phyloP scores from a whole-genome alignment of 2,797 vertebrate species.

The Danio tinwini region DNA sequence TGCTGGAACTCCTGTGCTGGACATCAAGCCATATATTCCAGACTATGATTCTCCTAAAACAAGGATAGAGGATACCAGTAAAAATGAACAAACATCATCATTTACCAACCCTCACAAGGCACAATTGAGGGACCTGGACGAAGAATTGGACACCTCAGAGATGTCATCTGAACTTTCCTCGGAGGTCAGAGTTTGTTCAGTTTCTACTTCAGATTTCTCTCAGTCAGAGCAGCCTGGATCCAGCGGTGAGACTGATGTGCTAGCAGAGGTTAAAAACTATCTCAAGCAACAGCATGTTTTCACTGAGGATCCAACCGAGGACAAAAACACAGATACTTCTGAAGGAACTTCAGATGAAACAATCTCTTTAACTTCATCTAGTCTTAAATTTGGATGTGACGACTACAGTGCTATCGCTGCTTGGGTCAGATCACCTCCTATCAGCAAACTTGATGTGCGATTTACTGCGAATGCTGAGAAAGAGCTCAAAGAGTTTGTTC shows the following conservation, averaged over 20 bases:
- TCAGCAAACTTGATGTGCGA: slow-evolving; percentile 79
- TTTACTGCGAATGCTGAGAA: slow-evolving; percentile 83
- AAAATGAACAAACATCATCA: slow-evolving; percentile 3
- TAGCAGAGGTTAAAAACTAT: slow-evolving; percentile 56
- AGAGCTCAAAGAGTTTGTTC: slow-evolving; percentile 78
- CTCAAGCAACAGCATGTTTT: slow-evolving; percentile 60
- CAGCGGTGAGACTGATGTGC: not conserved
- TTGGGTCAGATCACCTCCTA: slow-evolving; percentile 85
- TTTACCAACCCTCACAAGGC: not conserved
- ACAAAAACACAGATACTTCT: not conserved
- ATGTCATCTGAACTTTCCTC: not conserved
- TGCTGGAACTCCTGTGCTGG: slow-evolving; percentile 86
- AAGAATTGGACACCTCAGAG: slow-evolving; percentile 6
- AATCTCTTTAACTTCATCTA: not conserved
- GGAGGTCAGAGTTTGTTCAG: not conserved
- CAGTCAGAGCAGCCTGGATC: not conserved
- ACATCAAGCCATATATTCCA: slow-evolving; percentile 90
- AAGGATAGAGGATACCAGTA: slow-evolving; percentile 39
- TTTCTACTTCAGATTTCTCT: not conserved
- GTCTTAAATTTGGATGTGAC: slow-evolving; percentile 66
- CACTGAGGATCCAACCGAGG: slow-evolving; percentile 35
- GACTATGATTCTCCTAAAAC: slow-evolving; percentile 83
- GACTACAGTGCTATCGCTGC: slow-evolving; percentile 72
- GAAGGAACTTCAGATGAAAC: not conserved
- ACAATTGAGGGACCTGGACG: not conserved